Evolutionary conservation across 2,797 vertebrate species (phyloP).

Genomic region (Chrysocyon brachyurus): DNA sequence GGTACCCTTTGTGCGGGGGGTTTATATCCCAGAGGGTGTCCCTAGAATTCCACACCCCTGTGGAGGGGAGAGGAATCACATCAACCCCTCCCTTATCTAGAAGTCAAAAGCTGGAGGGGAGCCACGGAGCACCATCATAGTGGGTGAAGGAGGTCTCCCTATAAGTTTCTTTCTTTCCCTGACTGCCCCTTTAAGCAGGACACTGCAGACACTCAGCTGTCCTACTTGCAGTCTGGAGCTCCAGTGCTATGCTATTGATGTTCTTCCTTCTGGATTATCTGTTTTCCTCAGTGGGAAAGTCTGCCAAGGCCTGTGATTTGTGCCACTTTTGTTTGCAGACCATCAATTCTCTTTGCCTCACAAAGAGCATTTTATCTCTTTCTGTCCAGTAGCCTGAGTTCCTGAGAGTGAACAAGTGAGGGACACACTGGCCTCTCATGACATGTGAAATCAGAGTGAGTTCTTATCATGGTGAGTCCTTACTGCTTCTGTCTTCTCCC

Average conservation of each 20-base stretch:
- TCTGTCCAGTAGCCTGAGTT: conserved; percentile 28
- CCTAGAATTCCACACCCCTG: not conserved
- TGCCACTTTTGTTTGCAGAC: conserved; percentile 63
- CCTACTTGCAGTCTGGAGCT: not conserved
- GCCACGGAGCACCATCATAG: not conserved
- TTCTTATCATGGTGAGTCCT: not conserved
- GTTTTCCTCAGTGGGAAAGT: conserved; percentile 51
- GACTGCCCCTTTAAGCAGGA: not conserved
- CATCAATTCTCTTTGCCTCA: conserved; percentile 66
- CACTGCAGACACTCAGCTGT: not conserved
- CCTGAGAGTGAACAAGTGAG: conserved; percentile 39
- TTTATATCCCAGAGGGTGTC: not conserved
- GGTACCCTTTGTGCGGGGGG: not conserved
- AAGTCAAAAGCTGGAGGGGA: not conserved
- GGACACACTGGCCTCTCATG: not conserved
- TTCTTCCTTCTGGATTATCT: conserved; percentile 47
- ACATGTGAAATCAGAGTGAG: not conserved
- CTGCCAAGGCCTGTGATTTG: conserved; percentile 62
- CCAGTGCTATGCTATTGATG: not conserved
- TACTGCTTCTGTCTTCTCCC: not conserved
- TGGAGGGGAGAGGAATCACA: not conserved
- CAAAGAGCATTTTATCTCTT: conserved; percentile 66
- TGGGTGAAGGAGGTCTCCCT: not conserved
- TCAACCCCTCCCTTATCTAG: not conserved
- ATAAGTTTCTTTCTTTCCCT: not conserved